Conservation (phyloP, 2,797 vertebrate species). For the Brachyrhaphis roseni region DNA sequence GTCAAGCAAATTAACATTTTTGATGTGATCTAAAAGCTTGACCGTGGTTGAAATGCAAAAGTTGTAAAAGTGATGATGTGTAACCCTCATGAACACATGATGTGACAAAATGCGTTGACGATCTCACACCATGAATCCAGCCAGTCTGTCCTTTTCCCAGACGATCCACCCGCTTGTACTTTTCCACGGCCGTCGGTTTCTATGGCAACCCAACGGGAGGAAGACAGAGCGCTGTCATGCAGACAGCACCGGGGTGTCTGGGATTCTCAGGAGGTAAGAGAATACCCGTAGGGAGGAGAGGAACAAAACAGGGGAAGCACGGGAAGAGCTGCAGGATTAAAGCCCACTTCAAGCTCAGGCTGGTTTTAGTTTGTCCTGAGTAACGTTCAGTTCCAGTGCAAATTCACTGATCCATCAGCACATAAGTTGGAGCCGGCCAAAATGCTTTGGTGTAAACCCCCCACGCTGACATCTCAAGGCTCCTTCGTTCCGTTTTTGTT, state of each 20-base stretch:
- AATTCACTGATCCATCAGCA: not conserved
- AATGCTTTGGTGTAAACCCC: not conserved
- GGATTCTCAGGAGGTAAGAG: slow-evolving; percentile 44
- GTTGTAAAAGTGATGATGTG: not conserved
- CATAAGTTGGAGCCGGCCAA: not conserved
- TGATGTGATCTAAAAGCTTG: not conserved
- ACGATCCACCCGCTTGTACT: slow-evolving; percentile 53
- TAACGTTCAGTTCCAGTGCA: not conserved
- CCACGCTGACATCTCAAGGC: slow-evolving; percentile 3
- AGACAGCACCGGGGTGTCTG: slow-evolving; percentile 33
- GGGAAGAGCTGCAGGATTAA: slow-evolving; percentile 15
- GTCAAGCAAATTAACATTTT: not conserved
- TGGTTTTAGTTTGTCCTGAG: not conserved
- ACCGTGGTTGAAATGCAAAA: not conserved
- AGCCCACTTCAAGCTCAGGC: not conserved
- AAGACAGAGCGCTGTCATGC: slow-evolving; percentile 66
- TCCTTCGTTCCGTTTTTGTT: not conserved
- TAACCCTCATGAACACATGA: too few relatives aligned
- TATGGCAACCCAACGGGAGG: slow-evolving; percentile 61
- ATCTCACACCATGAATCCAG: not conserved
- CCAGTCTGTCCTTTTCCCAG: slow-evolving; percentile 29
- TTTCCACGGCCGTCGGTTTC: slow-evolving; percentile 62
- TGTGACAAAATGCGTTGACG: not conserved
- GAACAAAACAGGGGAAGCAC: not conserved
- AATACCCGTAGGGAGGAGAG: slow-evolving; percentile 28